Percentiles rank a stretch among this genome's conserved stretches.
These are phyloP conservation scores for Entelurus aequoreus DNA, from an alignment of 2,113 vertebrate genomes.

Conservation along the genomic window DNA sequence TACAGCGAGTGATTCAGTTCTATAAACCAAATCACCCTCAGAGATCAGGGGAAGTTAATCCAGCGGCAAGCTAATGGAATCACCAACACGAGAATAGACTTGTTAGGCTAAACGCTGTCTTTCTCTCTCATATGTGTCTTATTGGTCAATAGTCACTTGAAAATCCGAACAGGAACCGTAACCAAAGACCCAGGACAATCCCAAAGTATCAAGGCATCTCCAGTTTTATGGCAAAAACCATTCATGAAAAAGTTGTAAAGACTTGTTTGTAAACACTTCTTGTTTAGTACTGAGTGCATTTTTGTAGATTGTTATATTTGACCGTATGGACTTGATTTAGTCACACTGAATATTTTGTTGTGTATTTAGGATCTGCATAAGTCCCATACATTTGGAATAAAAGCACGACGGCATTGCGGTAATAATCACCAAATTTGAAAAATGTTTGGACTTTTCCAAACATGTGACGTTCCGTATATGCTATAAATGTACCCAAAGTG, in stretches of 20 bases:
- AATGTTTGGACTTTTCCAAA: no score
- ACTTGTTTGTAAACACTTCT: no score
- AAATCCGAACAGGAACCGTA: neutral
- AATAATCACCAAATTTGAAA: no score
- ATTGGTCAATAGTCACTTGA: slow-evolving; percentile 8
- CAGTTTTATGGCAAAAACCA: neutral
- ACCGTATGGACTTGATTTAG: no score
- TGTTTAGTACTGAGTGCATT: no score
- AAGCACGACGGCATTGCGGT: no score
- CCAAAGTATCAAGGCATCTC: neutral
- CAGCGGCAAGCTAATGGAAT: slow-evolving; percentile 55
- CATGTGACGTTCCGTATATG: no score
- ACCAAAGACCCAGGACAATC: neutral
- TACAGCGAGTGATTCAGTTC: neutral
- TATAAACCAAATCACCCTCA: slow-evolving; percentile 35
- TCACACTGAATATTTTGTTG: no score
- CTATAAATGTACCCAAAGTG: no score
- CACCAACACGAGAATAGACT: slow-evolving; percentile 58
- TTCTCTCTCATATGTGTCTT: slow-evolving; percentile 11
- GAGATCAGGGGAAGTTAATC: slow-evolving; percentile 56
- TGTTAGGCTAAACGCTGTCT: slow-evolving; percentile 34
- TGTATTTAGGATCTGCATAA: no score
- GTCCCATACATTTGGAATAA: no score
- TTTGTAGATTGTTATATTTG: no score
- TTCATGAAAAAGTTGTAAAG: neutral